Base-by-base conservation (phyloP, 2,888 invertebrate genomes). In the Griposia aprilina region DNA sequence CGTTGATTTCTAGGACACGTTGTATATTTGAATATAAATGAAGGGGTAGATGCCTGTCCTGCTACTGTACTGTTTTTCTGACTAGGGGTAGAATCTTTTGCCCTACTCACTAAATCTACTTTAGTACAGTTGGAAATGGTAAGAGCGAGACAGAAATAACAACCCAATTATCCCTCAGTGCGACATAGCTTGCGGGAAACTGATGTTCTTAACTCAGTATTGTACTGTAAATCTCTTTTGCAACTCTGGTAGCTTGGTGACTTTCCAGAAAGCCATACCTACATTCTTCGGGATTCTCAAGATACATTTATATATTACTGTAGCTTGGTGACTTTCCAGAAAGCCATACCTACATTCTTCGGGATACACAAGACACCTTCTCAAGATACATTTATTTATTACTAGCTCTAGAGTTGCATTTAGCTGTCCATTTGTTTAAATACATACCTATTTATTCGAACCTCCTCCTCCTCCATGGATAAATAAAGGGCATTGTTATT, bases 81-180 rank as follows among this genome's bases (percentile, higher is more conserved):
- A 63, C 11, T 59, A 62, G 55, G 76, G 63, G 15, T 45, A 48
- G n/a, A 48, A 36, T 52, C 1, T 76, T 57, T 13, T 23, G 15
- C 50, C 65, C 17, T 74, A 50, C 74, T 76, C 74, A 57, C 57
- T 26, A n/a, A 48, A 30, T 76, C 30, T 11, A n/a, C 48, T 63
- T 20, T 30, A 17, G 3, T 48, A 20, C 62, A 15, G 15, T 55
- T 45, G 7, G n/a, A 50, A 50, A 26, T 26, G 26, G 45, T 63
- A 15, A 36, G 55, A 76, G 55, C n/a, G 55, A 65, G 63, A 48
- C 55, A n/a, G 15, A 63, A 63, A 45, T 48, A 55, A 20, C 11
- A 65, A 30, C 15, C 30, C 20, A n/a, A 52, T 17, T 55, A 30
- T 45, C 45, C n/a, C 50, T 41, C 15, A 26, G 59, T 41, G 20